Percentiles rank a stretch among this genome's conserved stretches.
phyloP scores from a whole-genome alignment of 2,797 vertebrate species.

The Ptychobarbus kaznakovi region DNA sequence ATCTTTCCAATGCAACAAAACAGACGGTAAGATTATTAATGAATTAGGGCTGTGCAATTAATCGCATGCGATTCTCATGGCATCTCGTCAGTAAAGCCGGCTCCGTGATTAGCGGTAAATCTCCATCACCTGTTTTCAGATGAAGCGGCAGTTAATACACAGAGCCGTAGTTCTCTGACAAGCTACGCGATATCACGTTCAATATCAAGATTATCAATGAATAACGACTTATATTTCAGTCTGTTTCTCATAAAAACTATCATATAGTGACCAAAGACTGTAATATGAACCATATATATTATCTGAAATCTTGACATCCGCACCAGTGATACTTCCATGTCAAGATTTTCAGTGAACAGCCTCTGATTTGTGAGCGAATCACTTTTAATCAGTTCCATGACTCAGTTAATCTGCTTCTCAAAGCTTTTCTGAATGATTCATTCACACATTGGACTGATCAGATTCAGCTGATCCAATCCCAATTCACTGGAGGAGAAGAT shows the following conservation, averaged over 20 bases:
- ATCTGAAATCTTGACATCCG: neutral
- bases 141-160: too few species aligned
- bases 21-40: neutral
- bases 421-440: neutral
- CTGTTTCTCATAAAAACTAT: neutral
- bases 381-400: neutral
- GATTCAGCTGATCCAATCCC: neutral
- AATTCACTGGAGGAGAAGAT: neutral
- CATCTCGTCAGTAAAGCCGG: too few species aligned
- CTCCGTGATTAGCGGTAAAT: too few species aligned
- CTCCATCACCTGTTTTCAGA: too few species aligned
- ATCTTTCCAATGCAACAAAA: neutral
- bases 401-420: neutral
- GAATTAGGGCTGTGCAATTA: too few species aligned
- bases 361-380: neutral
- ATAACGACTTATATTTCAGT: neutral
- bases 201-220: neutral
- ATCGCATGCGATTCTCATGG: too few species aligned
- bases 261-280: neutral
- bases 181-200: too few species aligned
- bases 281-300: neutral
- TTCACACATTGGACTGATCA: neutral
- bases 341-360: neutral
- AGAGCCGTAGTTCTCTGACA: too few species aligned
- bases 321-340: neutral